Conservation (phyloP, 2,888 invertebrate species). For the Phyllotreta striolata region DNA sequence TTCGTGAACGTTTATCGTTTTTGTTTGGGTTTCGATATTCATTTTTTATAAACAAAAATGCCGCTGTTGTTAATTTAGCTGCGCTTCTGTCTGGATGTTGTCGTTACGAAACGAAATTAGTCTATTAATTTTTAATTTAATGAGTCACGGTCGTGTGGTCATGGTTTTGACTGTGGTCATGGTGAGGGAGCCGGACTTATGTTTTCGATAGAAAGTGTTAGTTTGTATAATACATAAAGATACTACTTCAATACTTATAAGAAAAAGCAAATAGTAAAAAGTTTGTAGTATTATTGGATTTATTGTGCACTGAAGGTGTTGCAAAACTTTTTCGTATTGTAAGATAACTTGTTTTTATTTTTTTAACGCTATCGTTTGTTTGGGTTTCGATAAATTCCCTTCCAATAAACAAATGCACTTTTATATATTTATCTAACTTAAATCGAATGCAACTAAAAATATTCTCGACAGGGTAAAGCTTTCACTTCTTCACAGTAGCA, state of each 20-base stretch:
- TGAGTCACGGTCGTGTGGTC: not conserved
- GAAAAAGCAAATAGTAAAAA: too few species aligned
- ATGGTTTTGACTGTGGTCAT: not conserved
- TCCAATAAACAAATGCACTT: constrained; percentile 1
- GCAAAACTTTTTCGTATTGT: constrained; percentile 3
- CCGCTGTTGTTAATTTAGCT: constrained; percentile 5
- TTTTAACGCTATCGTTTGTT: constrained; percentile 14
- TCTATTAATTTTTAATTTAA: not conserved
- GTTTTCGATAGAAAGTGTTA: too few species aligned
- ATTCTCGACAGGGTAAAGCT: too few species aligned
- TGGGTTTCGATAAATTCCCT: constrained; percentile 7
- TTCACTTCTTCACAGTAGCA: too few species aligned
- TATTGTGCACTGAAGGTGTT: not conserved
- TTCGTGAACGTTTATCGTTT: constrained; percentile 44
- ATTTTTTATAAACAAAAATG: constrained; percentile 35
- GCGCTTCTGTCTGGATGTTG: not conserved
- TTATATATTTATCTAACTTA: too few species aligned
- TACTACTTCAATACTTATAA: too few species aligned
- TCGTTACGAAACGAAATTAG: constrained; percentile 3
- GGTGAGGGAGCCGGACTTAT: not conserved
- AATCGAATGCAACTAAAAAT: too few species aligned
- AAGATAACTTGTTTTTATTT: constrained; percentile 7
- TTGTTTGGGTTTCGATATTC: constrained; percentile 44
- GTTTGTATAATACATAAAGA: too few species aligned
- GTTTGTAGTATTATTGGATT: too few species aligned